These are phyloP conservation scores for Cydia amplana DNA, from an alignment of 1,140 invertebrate species.

Conservation along the genomic window DNA sequence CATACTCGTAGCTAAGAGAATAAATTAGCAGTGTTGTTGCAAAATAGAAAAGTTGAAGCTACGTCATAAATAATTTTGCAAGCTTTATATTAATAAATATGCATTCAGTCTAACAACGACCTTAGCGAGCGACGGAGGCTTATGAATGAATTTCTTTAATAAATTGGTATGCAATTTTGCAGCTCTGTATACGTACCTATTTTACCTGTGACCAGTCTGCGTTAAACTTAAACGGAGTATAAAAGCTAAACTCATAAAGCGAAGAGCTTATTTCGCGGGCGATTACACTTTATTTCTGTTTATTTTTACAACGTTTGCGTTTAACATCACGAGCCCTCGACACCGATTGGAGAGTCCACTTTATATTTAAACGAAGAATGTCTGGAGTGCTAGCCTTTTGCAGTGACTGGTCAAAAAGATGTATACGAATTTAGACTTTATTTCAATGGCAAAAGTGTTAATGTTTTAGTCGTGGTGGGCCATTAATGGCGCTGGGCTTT, in stretches of 20 bases:
- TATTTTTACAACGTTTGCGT: conserved; percentile 5
- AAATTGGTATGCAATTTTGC: no score
- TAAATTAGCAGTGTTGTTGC: no score
- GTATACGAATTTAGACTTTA: neutral
- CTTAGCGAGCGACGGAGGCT: no score
- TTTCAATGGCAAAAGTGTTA: neutral
- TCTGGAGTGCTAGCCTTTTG: neutral
- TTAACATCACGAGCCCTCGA: neutral
- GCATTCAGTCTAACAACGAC: no score
- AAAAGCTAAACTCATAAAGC: neutral
- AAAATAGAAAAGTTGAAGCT: no score
- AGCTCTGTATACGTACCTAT: no score
- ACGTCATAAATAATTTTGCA: no score
- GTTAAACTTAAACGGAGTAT: no score
- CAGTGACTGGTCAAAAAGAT: neutral
- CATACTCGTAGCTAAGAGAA: no score
- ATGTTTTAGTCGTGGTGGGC: neutral
- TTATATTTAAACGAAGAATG: conserved; percentile 4
- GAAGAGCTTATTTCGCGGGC: neutral
- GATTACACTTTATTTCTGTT: conserved; percentile 4
- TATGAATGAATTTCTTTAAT: no score
- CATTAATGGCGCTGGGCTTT: neutral
- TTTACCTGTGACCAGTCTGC: no score
- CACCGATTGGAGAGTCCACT: neutral
- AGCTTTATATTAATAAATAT: no score